Evolutionary conservation across 2,113 vertebrate species (phyloP).

Genomic region (Cochlearius cochlearius): DNA sequence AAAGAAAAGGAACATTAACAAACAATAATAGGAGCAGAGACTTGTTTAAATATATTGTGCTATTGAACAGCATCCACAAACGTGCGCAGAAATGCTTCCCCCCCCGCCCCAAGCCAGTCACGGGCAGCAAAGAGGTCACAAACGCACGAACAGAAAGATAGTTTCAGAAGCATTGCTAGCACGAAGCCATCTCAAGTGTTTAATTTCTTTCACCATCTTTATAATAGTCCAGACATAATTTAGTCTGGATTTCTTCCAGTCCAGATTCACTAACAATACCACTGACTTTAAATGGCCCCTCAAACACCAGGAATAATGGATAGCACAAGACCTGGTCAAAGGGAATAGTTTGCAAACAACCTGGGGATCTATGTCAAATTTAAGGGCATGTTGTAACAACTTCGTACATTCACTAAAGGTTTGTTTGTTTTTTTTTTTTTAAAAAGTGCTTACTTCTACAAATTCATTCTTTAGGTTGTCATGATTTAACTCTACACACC

Average conservation of each 20-base stretch:
- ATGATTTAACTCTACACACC: neutral
- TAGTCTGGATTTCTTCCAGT: neutral
- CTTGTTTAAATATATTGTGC: neutral
- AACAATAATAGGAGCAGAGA: neutral
- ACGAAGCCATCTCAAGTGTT: neutral
- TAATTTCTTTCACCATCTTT: neutral
- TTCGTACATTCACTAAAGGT: neutral
- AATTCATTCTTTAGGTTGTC: neutral
- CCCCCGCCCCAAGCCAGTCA: neutral
- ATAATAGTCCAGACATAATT: neutral
- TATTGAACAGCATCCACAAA: neutral
- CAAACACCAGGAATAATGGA: neutral
- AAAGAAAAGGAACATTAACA: neutral
- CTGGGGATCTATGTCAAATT: neutral
- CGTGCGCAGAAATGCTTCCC: neutral
- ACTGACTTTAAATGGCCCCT: neutral
- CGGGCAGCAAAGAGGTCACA: neutral
- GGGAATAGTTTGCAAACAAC: neutral
- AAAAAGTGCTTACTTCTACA: neutral
- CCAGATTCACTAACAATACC: neutral
- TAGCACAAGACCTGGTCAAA: neutral
- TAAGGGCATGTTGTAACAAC: neutral
- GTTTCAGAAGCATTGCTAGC: neutral
- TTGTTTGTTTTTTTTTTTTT: neutral
- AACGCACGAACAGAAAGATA: neutral